Evolutionary conservation across 2,888 invertebrate species (phyloP), one percentile per base, ranked within the genome.

Genomic region (Pristionchus entomophagus): DNA sequence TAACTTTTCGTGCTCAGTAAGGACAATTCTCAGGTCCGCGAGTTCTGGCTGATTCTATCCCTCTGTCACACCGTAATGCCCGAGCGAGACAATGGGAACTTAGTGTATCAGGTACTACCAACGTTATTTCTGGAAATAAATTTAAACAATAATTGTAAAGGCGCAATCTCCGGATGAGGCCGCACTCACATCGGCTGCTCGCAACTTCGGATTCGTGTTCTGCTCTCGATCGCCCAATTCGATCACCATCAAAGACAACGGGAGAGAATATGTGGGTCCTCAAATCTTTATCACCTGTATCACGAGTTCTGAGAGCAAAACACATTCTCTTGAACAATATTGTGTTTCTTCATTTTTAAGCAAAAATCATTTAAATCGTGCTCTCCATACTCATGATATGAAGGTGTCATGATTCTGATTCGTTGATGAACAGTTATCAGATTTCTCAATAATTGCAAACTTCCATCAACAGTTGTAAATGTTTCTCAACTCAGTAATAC

Each of bases 21-120:
- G 26, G 41, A 19, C 45, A 45, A 45, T 10, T 45, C 14, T 45
- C 83, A 94, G 88, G 93, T 93, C 0, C 89, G 93, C 49, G 90
- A 93, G 86, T 95, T 95, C 91, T 95, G 95, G 93, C 96, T 96
- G 62, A 95, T 98, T 86, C 95, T 99, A 89, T 97, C 99, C 2
- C 95, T 99, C 51, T 99, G 99, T 94, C 99, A 99, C 94, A 99
- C 99, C 2, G 99, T 99, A 84, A 99, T 99, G 99, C 97, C 98
- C 0, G 93, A 94, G 65, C 91, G 91, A 86, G 91, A 90, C 94
- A 90, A 90, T 53, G 95, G 94, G 0, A 95, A 95, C 92, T 95
- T 97, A 88, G 96, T 96, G 93, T 97, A 97, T n/a, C 85, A 85
- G 77, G 85, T 85, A 56, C 8, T 3, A 6, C 22, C 49, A 45